Conservation (phyloP, 2,888 invertebrate species). For the Melieria crassipennis region DNA sequence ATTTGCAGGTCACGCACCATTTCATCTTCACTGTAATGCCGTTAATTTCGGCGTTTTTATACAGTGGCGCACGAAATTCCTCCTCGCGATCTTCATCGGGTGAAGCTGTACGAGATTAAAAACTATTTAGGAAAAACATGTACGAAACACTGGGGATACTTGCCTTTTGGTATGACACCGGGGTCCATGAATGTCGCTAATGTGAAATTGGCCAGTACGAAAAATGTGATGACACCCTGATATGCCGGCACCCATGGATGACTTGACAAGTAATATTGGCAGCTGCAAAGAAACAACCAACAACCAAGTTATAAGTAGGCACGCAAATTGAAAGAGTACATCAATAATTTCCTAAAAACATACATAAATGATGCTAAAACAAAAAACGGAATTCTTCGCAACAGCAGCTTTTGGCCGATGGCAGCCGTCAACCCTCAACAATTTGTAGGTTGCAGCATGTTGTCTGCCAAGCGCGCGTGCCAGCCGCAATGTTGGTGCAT, state of each 20-base stretch:
- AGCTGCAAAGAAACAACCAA: conserved; percentile 70
- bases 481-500: no score
- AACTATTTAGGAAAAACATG: background rate
- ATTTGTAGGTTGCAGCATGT: no score
- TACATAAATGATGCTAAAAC: conserved; percentile 17
- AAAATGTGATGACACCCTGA: conserved; percentile 95
- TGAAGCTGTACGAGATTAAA: conserved; percentile 74
- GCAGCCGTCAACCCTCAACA: no score
- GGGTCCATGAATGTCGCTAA: conserved; percentile 99
- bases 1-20: conserved; percentile 99
- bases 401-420: no score
- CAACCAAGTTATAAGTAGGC: conserved; percentile 15
- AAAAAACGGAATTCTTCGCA: conserved; percentile 1
- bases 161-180: conserved; percentile 97
- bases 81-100: conserved; percentile 97
- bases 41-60: conserved; percentile 97
- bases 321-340: background rate
- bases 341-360: background rate
- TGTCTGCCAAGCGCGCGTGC: no score
- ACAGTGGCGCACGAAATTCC: conserved; percentile 95
- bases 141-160: conserved; percentile 32
- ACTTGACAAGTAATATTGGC: conserved; percentile 83
- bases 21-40: conserved; percentile 99
- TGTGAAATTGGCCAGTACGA: conserved; percentile 98
- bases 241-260: conserved; percentile 92